Conservation (phyloP, 2,113 vertebrate species). For the Galeopterus variegatus region DNA sequence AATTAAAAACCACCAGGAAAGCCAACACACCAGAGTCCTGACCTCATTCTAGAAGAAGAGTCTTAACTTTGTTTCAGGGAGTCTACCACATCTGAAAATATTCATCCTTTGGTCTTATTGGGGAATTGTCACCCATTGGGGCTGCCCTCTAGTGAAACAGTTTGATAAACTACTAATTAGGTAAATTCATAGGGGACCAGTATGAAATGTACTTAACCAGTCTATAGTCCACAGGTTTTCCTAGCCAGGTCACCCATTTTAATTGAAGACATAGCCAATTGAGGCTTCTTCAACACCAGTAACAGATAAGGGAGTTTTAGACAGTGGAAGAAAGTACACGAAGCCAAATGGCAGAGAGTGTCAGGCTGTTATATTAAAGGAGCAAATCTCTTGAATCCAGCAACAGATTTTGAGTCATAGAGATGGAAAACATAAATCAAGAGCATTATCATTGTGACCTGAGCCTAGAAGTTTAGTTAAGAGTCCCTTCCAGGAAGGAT, state of each 20-base stretch:
- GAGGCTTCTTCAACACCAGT: background rate
- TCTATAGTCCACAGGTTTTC: background rate
- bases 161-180: background rate
- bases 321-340: background rate
- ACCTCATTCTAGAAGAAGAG: background rate
- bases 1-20: background rate
- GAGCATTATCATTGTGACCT: background rate
- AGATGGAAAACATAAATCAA: background rate
- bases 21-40: background rate
- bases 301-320: background rate
- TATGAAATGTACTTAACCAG: background rate
- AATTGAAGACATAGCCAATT: background rate
- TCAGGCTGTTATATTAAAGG: background rate
- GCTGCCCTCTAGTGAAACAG: background rate
- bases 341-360: background rate
- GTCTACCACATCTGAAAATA: background rate
- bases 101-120: background rate
- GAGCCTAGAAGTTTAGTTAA: background rate
- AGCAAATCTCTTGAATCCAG: background rate
- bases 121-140: background rate
- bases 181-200: background rate
- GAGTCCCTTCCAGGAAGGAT: background rate
- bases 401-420: background rate
- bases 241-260: background rate
- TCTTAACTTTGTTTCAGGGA: background rate